phyloP scores from a whole-genome alignment of 2,797 vertebrate genomes.

The Pantherophis vulpinus region DNA sequence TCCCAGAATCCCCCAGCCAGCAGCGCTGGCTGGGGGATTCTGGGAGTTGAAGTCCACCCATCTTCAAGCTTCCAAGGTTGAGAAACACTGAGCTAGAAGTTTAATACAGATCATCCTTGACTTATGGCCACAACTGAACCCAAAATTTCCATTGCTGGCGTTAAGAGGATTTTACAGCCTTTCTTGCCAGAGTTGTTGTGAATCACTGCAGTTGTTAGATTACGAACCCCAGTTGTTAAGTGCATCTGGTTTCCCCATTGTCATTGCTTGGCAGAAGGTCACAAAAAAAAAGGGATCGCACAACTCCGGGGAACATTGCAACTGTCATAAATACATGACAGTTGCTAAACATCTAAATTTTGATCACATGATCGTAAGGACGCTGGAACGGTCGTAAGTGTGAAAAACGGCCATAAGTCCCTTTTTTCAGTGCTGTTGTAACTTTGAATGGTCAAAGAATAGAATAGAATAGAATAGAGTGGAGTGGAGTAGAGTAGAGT shows the following conservation, averaged over 20 bases:
- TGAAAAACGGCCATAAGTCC: neutral
- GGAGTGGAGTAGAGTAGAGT: no score
- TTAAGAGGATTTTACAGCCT: neutral
- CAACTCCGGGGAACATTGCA: neutral
- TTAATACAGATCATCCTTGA: no score
- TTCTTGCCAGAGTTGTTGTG: neutral
- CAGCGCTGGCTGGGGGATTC: no score
- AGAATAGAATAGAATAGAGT: no score
- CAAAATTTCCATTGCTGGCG: neutral
- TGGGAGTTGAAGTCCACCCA: no score
- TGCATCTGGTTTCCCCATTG: neutral
- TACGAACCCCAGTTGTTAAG: neutral
- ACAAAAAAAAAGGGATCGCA: neutral
- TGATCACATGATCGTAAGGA: neutral
- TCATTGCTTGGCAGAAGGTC: neutral
- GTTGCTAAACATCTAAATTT: neutral
- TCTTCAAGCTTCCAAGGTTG: no score
- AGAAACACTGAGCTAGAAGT: no score
- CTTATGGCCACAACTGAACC: no score
- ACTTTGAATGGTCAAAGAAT: neutral
- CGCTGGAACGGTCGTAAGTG: neutral
- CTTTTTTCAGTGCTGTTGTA: neutral
- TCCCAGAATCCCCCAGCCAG: no score
- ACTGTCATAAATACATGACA: neutral
- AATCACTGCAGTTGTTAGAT: neutral